A percentile compares a stretch with the other conserved stretches of the same genome.
These are phyloP conservation scores for Leptobrachium leishanense DNA, from an alignment of 2,113 vertebrate genomes.

Conservation along the genomic window DNA sequence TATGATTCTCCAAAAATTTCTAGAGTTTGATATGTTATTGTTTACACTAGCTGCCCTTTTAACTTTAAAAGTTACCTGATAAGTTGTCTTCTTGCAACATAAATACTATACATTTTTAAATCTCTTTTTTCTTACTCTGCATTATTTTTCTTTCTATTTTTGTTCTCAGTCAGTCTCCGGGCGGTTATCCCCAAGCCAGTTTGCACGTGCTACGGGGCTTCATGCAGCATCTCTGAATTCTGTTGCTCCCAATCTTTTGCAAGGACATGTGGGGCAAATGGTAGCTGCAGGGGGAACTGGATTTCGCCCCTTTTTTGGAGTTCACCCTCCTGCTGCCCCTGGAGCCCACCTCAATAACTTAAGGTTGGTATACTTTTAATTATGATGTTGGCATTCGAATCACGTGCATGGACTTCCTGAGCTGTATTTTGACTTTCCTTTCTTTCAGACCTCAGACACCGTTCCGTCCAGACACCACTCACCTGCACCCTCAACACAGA, in stretches of 20 bases:
- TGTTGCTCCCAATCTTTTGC: slow-evolving; percentile 76
- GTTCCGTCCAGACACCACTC: slow-evolving; percentile 87
- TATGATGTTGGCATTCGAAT: background rate
- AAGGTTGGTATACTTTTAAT: slow-evolving; percentile 55
- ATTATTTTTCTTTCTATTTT: background rate
- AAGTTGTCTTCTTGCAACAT: too few relatives aligned
- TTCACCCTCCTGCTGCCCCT: slow-evolving; percentile 75
- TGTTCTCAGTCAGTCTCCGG: slow-evolving; percentile 56
- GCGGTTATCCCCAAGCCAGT: slow-evolving; percentile 70
- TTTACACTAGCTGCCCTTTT: background rate
- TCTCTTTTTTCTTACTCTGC: background rate
- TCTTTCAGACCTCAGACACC: slow-evolving; percentile 67
- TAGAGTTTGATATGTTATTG: too few relatives aligned
- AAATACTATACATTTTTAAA: too few relatives aligned
- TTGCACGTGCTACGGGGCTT: slow-evolving; percentile 67
- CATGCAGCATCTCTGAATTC: slow-evolving; percentile 68
- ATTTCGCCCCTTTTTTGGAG: slow-evolving; percentile 83
- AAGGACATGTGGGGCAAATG: slow-evolving; percentile 73
- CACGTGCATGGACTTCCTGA: background rate
- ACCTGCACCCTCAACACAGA: slow-evolving; percentile 92
- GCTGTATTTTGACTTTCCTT: background rate
- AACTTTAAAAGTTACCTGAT: background rate
- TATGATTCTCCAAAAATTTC: too few relatives aligned
- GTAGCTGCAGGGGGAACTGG: slow-evolving; percentile 68
- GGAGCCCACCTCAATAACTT: slow-evolving; percentile 69